Conservation (phyloP, 2,888 invertebrate genomes). For the Desoria tigrina region DNA sequence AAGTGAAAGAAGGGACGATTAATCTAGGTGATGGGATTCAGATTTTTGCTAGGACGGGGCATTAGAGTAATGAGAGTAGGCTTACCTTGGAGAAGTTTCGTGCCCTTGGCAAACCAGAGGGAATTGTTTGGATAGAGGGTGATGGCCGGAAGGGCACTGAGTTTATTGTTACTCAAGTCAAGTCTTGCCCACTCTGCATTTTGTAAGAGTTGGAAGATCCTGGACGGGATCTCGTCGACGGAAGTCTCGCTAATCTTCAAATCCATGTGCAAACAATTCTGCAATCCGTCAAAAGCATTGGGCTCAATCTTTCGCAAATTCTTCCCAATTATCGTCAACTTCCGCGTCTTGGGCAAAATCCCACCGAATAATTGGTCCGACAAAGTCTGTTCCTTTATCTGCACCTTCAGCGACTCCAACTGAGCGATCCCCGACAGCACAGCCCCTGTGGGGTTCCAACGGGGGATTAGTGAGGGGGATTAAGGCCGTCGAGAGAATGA, state of each 20-base stretch:
- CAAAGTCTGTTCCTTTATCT: constrained; percentile 72
- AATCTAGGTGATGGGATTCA: too few species aligned
- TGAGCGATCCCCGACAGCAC: constrained; percentile 71
- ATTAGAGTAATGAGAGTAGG: too few species aligned
- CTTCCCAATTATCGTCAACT: constrained; percentile 76
- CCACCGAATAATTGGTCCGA: constrained; percentile 74
- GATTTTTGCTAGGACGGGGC: too few species aligned
- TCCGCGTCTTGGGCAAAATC: constrained; percentile 75
- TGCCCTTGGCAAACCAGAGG: constrained; percentile 83
- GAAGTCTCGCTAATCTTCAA: constrained; percentile 76
- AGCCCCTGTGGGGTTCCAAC: constrained; percentile 57
- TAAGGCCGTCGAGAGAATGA: constrained; percentile 4
- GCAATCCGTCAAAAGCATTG: constrained; percentile 74
- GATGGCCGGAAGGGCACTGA: constrained; percentile 76
- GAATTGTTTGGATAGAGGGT: constrained; percentile 84
- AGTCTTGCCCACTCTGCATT: constrained; percentile 57
- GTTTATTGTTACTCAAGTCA: constrained; percentile 78
- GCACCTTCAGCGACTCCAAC: constrained; percentile 72
- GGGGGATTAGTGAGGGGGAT: too few species aligned
- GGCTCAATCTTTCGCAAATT: constrained; percentile 73
- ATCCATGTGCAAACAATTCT: constrained; percentile 72
- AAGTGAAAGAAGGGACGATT: too few species aligned
- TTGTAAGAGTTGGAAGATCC: constrained; percentile 56
- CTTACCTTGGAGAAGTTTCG: constrained; percentile 76
- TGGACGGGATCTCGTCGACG: constrained; percentile 75